Conservation (phyloP, 2,888 invertebrate species). For the Aphelenchoides bicaudatus region DNA sequence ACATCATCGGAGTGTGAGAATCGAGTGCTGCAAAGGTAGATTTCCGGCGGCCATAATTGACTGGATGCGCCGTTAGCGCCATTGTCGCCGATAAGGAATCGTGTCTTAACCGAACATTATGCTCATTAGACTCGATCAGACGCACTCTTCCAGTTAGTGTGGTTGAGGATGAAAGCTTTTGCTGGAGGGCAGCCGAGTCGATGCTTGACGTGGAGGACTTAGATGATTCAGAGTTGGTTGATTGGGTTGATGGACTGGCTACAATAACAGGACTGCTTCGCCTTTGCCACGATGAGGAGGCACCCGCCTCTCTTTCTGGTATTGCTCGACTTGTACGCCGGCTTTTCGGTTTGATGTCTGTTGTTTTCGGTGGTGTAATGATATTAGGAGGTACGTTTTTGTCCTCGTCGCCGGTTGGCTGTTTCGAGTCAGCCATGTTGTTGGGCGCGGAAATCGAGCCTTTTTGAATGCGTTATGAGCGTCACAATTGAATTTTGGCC, state of each 20-base stretch:
- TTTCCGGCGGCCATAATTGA: slow-evolving; percentile 6
- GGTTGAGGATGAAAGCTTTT: no score
- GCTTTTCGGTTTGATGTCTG: no score
- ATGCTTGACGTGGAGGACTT: background rate
- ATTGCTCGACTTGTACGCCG: no score
- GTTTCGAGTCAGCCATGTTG: no score
- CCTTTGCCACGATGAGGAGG: background rate
- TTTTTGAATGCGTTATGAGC: no score
- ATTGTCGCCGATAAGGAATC: background rate
- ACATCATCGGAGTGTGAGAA: slow-evolving; percentile 21
- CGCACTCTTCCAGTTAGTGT: no score
- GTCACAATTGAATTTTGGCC: no score
- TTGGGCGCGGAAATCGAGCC: no score
- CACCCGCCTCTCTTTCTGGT: no score
- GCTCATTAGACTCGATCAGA: background rate
- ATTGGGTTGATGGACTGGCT: background rate
- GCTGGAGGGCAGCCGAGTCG: background rate
- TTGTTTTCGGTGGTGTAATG: no score
- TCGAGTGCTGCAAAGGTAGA: slow-evolving; percentile 16
- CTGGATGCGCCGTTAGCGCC: background rate
- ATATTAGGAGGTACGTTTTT: background rate
- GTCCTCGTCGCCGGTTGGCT: slow-evolving; percentile 12
- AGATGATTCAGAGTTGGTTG: background rate
- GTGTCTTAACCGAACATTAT: background rate
- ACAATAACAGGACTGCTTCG: background rate